Evolutionary conservation across 2,113 vertebrate genomes (phyloP), one percentile per base, ranked within the genome.

Genomic region (Gracilinanus agilis): DNA sequence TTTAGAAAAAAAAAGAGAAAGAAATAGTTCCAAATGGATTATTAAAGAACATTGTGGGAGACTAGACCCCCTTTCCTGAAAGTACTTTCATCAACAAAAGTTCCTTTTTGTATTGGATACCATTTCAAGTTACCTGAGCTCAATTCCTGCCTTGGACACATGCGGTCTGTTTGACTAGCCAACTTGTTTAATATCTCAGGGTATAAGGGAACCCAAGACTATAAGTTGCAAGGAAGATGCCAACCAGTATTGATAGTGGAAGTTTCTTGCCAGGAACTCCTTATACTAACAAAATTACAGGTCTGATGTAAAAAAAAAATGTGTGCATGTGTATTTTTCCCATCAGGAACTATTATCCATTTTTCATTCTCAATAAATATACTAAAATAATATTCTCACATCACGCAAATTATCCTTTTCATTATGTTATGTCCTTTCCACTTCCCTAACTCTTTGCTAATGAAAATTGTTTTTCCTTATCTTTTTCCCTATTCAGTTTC

Each of bases 11-110:
- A 49, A 5, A 49, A 49, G 5, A 49, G 5, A 49, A 5, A 49
- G 91, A 96, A 53, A 92, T 21, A 93, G 90, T 92, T 94, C 88
- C 91, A 94, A 92, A 44, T 94, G 0, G 24, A 23, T 24, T 91
- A 94, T 95, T 90, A 94, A 97, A 96, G 90, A 24, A 2, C 12
- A 58, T 21, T 89, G 44, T 40, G 29, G 92, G 88, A 95, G 56
- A 90, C 54, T n/a, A 90, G 67, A 49, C 61, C 56, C 61, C 91
- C 91, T 88, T 49, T 91, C 95, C 55, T 93, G 54, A 27, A 96
- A 53, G 92, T 67, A 89, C 2, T 49, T 92, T 54, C 54, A 34
- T 89, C 92, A 90, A 44, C 53, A 93, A 94, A 54, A 95, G 54
- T 95, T 89, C 53, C 94, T 90, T 96, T 93, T 56, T 54, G 91